Percentiles rank a stretch among this genome's conserved stretches.
Conservation (phyloP, 2,113 vertebrate species). For the Alces alces region DNA sequence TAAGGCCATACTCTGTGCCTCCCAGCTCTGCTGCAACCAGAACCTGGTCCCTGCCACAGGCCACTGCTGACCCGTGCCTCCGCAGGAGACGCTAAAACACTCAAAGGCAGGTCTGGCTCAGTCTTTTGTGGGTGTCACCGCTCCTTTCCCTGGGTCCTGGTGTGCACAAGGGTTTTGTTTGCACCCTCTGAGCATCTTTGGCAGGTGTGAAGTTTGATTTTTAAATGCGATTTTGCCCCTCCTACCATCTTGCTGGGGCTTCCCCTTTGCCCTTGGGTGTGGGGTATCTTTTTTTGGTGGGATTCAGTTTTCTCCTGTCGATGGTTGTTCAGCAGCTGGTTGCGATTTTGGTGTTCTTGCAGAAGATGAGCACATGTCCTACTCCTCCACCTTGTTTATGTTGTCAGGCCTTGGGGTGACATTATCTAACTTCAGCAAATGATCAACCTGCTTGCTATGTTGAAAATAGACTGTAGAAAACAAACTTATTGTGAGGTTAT, state of each 20-base stretch:
- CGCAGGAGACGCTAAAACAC: rapidly evolving
- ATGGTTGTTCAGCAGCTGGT: not conserved
- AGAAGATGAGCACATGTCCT: not conserved
- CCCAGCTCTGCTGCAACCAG: not conserved
- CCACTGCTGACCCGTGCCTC: not conserved
- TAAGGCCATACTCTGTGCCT: not conserved
- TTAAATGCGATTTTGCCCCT: not conserved
- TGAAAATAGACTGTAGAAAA: not conserved
- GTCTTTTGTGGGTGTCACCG: not conserved
- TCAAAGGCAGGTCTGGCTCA: not conserved
- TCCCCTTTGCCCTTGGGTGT: not conserved
- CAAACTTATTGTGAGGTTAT: not conserved
- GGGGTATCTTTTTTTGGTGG: not conserved
- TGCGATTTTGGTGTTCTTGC: rapidly evolving
- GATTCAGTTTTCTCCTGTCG: not conserved
- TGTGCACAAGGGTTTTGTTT: not conserved
- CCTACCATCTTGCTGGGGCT: not conserved
- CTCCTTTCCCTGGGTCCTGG: not conserved
- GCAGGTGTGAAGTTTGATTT: not conserved
- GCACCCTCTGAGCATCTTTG: not conserved
- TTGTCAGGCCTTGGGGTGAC: not conserved
- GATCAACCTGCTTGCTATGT: not conserved
- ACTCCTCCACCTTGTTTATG: not conserved
- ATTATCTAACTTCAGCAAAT: not conserved
- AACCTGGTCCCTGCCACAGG: not conserved